phyloP scores from a whole-genome alignment of 2,888 invertebrate species.

The Caenorhabditis parvicauda region DNA sequence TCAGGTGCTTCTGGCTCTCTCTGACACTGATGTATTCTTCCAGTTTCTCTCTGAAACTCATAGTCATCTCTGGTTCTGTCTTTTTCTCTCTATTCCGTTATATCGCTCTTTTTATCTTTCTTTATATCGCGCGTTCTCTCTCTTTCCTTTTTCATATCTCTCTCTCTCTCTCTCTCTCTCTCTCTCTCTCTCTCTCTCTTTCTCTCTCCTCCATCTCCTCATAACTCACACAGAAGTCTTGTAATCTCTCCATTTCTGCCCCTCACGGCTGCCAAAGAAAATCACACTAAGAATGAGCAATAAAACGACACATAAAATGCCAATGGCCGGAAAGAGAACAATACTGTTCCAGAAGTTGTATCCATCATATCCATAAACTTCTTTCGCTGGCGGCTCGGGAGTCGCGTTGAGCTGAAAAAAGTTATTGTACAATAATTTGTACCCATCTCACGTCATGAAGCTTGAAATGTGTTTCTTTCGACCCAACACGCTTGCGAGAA shows the following conservation, averaged over 20 bases:
- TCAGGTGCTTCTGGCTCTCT: conserved; percentile 57
- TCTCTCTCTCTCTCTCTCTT: no score
- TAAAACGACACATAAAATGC: conserved; percentile 52
- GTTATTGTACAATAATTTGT: neutral
- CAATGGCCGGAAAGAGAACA: conserved; percentile 47
- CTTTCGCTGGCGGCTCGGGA: conserved; percentile 23
- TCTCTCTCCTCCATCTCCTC: no score
- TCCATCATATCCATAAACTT: conserved; percentile 22
- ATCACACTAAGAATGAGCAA: conserved; percentile 52
- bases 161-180: no score
- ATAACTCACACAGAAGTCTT: conserved; percentile 59
- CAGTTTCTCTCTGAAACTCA: conserved; percentile 56
- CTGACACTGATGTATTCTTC: conserved; percentile 59
- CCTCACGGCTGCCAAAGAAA: conserved; percentile 62
- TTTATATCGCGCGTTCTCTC: neutral
- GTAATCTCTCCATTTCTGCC: conserved; percentile 62
- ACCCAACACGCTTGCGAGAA: neutral
- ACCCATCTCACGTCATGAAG: neutral
- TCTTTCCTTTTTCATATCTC: no score
- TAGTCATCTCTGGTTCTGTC: no score
- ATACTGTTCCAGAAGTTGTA: conserved; percentile 52
- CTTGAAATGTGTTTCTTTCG: neutral
- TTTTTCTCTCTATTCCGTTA: no score
- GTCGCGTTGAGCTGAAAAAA: neutral
- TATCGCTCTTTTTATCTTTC: no score